phyloP scores from a whole-genome alignment of 2,888 invertebrate species.

The Stenurella melanura region DNA sequence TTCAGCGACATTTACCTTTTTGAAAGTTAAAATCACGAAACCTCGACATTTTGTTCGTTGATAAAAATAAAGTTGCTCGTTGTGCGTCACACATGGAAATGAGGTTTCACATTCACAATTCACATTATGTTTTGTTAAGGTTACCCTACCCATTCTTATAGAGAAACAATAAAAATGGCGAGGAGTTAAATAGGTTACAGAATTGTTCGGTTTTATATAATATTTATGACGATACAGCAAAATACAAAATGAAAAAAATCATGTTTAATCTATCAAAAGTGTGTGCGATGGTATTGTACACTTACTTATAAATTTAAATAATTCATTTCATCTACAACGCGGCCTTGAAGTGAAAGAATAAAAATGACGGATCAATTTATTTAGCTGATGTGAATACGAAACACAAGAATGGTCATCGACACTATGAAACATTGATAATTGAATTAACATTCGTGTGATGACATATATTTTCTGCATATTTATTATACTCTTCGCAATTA shows the following conservation, averaged over 20 bases:
- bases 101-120: slow-evolving; percentile 20
- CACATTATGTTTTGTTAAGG: slow-evolving; percentile 14
- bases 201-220: background rate
- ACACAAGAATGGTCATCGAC: background rate
- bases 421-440: background rate
- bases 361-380: background rate
- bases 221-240: background rate
- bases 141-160: background rate
- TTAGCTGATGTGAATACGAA: background rate
- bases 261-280: background rate
- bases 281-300: background rate
- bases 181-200: background rate
- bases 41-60: slow-evolving; percentile 23
- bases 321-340: background rate
- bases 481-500: too few relatives aligned
- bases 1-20: slow-evolving; percentile 1
- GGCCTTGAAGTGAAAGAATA: slow-evolving; percentile 1
- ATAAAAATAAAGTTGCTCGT: slow-evolving; percentile 10
- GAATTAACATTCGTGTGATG: background rate
- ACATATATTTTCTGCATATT: too few relatives aligned
- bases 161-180: background rate
- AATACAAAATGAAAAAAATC: background rate
- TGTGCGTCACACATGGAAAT: slow-evolving; percentile 32
- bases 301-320: background rate
- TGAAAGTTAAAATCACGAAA: slow-evolving; percentile 24